Conservation (phyloP, 2,113 vertebrate genomes). For the Hemiscyllium ocellatum region DNA sequence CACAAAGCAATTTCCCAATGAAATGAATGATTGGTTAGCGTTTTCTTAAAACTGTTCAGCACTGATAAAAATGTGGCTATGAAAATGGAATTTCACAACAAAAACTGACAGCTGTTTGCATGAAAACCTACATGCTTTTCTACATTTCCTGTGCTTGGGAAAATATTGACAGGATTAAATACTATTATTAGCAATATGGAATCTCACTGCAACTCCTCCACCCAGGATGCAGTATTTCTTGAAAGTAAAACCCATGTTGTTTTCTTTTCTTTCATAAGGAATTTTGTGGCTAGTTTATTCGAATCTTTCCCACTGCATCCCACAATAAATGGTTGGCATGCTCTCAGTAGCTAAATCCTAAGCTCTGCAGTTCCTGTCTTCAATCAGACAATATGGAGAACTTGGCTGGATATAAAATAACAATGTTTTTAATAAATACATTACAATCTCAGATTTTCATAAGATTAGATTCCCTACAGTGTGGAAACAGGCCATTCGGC, state of each 20-base stretch:
- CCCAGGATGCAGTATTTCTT: not conserved
- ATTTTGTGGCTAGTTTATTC: not conserved
- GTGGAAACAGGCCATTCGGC: too few relatives aligned
- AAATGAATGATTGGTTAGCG: not conserved
- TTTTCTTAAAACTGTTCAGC: not conserved
- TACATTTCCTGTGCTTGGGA: not conserved
- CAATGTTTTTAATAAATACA: not conserved
- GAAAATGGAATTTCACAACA: not conserved
- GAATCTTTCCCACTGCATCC: not conserved
- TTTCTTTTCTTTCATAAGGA: not conserved
- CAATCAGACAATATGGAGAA: not conserved
- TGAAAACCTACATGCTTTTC: not conserved
- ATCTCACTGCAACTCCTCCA: not conserved
- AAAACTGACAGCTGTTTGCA: not conserved
- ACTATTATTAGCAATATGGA: not conserved
- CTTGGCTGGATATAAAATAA: not conserved
- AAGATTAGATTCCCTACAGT: too few relatives aligned
- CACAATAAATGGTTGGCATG: not conserved
- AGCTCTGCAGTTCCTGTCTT: not conserved
- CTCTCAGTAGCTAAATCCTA: not conserved
- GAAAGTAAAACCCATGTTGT: not conserved
- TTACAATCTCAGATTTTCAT: not conserved
- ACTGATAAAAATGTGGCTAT: not conserved
- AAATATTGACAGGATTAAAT: constrained; percentile 31
- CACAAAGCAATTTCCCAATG: not conserved